A percentile compares a stretch with the other conserved stretches of the same genome.
Conservation (phyloP, 1,140 invertebrate species). For the Musca domestica region DNA sequence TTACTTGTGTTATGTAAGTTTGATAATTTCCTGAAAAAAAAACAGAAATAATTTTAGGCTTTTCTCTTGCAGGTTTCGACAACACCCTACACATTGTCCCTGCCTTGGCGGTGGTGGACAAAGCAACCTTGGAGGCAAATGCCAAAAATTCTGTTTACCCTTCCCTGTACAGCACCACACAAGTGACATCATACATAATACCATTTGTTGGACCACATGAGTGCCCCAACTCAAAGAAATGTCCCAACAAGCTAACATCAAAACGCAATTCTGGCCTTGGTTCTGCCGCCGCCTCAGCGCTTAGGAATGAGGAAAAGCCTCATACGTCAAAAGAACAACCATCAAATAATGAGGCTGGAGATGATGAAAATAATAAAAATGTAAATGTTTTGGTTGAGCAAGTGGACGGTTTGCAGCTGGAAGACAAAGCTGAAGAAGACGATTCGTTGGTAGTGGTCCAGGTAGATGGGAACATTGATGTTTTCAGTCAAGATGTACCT, state of each 20-base stretch:
- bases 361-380: neutral
- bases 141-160: conserved; percentile 27
- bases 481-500: conserved; percentile 40
- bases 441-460: neutral
- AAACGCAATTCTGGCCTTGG: conserved; percentile 6
- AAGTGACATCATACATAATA: conserved; percentile 53
- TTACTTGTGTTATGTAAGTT: conserved; percentile 62
- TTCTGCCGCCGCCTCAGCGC: neutral
- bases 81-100: conserved; percentile 53
- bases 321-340: conserved; percentile 1
- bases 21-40: neutral
- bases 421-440: neutral
- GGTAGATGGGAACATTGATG: conserved; percentile 16
- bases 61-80: conserved; percentile 41
- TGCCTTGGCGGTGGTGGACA: conserved; percentile 43
- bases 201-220: conserved; percentile 52
- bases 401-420: neutral
- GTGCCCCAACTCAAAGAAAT: conserved; percentile 51
- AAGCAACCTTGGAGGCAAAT: conserved; percentile 32
- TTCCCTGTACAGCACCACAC: conserved; percentile 37
- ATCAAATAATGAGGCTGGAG: neutral
- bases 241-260: conserved; percentile 39
- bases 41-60: neutral
- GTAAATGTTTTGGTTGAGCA: neutral
- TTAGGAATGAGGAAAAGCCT: neutral